Evolutionary conservation across 1,140 invertebrate species (phyloP).

Genomic region (Panulirus ornatus): DNA sequence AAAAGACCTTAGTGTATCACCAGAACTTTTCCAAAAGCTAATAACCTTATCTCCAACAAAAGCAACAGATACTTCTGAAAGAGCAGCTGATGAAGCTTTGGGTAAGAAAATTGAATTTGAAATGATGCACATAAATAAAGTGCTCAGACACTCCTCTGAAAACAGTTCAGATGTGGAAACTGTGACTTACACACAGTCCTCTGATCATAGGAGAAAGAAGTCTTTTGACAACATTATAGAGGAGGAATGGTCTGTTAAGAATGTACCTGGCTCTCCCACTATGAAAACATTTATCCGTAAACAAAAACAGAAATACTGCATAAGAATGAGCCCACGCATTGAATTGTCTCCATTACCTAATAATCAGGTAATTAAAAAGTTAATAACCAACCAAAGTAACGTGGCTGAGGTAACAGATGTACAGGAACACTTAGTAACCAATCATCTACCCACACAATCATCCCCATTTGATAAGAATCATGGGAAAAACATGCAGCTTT

Average conservation of each 20-base stretch:
- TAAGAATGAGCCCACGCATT: slow-evolving; percentile 5
- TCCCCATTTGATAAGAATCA: neutral
- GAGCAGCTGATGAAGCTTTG: neutral
- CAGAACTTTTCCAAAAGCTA: slow-evolving; percentile 53
- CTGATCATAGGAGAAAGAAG: neutral
- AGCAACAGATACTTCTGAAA: neutral
- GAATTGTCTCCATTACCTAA: slow-evolving; percentile 26
- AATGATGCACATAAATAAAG: neutral
- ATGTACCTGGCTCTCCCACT: slow-evolving; percentile 41
- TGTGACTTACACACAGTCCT: neutral
- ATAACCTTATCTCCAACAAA: slow-evolving; percentile 58
- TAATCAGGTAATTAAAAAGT: neutral
- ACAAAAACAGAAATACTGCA: slow-evolving; percentile 39
- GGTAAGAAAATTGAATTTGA: neutral
- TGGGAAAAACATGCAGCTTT: neutral
- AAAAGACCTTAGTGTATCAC: slow-evolving; percentile 54
- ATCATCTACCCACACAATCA: neutral
- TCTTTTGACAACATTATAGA: neutral
- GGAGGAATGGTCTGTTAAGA: slow-evolving; percentile 43
- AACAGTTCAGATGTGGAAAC: neutral
- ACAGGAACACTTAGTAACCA: neutral
- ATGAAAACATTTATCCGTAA: slow-evolving; percentile 60
- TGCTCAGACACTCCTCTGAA: neutral
- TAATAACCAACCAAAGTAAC: neutral
- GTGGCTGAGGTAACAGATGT: neutral